Base-by-base conservation (phyloP, 2,113 vertebrate species). In the Dissostichus mawsoni region DNA sequence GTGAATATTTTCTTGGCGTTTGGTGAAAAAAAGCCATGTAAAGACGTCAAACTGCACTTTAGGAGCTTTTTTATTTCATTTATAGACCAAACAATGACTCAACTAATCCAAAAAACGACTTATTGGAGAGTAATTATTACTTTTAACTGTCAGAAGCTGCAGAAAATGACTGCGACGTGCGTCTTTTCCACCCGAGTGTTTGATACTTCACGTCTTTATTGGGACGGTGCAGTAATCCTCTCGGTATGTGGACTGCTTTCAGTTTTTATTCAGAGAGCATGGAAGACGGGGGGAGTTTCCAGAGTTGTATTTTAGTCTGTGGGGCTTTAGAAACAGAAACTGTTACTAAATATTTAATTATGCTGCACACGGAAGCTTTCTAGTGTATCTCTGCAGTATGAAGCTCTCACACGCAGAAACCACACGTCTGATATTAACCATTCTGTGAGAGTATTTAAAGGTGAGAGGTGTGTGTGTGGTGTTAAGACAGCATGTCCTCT, bases 221-320 rank as follows among this genome's bases (percentile, higher is more conserved):
- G 0, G 56, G 4, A 13, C n/a, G 2, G 2, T 1, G 3, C 47
- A 5, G 16, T 68, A 59, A 72, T 66, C n/a, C 14, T 7, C 2
- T 66, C 25, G 16, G 67, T 17, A 57, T 78, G 55, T 52, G 11
- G 25, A 8, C 11, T 0, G 2, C 51, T 69, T 33, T 62, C 11
- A 53, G 36, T 64, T 76, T 84, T 72, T 48, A 41, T 67, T n/a
- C 25, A 55, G 13, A 48, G 29, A 5, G 11, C 41, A 58, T 51
- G 70, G 29, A 55, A 52, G 53, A 4, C 17, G 25, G 69, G 33
- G 69, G 82, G 74, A 76, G 55, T 81, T 76, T 66, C 75, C 80
- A 50, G 25, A n/a, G 53, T 73, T 73, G 68, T 20, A 51, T 62
- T 78, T 68, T 1, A 5, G 67, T 45, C 47, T 41, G 36, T 8